A percentile compares a stretch with the other conserved stretches of the same genome.
phyloP scores from a whole-genome alignment of 1,140 invertebrate genomes.

The Drosophila ananassae region DNA sequence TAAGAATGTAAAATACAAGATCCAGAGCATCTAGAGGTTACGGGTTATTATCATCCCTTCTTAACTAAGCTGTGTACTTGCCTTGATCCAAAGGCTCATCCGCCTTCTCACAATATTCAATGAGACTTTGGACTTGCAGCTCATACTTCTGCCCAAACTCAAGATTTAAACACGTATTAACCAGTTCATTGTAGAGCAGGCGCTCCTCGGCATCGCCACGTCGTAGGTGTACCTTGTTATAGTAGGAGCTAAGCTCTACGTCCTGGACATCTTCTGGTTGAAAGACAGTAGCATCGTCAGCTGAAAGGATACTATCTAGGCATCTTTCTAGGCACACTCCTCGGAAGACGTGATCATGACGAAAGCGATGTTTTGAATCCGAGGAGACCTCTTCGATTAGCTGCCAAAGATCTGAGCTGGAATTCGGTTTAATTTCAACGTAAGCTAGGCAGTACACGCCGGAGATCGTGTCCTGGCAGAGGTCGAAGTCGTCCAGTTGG shows the following conservation, averaged over 20 bases:
- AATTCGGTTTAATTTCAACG: slow-evolving; percentile 78
- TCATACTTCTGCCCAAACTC: slow-evolving; percentile 53
- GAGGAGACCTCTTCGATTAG: slow-evolving; percentile 83
- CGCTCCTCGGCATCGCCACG: slow-evolving; percentile 48
- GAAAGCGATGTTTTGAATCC: slow-evolving; percentile 84
- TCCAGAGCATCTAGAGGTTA: slow-evolving; percentile 50
- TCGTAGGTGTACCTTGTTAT: slow-evolving; percentile 50
- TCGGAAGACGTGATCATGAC: slow-evolving; percentile 85
- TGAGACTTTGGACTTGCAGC: slow-evolving; percentile 47
- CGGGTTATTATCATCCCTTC: background rate
- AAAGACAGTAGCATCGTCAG: slow-evolving; percentile 16
- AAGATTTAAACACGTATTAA: slow-evolving; percentile 71
- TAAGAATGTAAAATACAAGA: slow-evolving; percentile 31
- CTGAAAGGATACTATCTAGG: slow-evolving; percentile 16
- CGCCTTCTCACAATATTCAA: slow-evolving; percentile 71
- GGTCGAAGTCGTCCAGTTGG: slow-evolving; percentile 84
- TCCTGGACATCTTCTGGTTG: slow-evolving; percentile 27
- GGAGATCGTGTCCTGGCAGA: slow-evolving; percentile 73
- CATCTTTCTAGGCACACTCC: slow-evolving; percentile 85
- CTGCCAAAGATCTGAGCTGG: slow-evolving; percentile 80
- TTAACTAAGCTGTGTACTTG: slow-evolving; percentile 12
- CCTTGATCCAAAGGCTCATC: slow-evolving; percentile 45
- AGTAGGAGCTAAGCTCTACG: slow-evolving; percentile 59
- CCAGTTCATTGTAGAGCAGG: slow-evolving; percentile 44
- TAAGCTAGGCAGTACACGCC: slow-evolving; percentile 84